Evolutionary conservation across 2,888 invertebrate species (phyloP), one percentile per base, ranked within the genome.

Genomic region (Periphyllus acericola): DNA sequence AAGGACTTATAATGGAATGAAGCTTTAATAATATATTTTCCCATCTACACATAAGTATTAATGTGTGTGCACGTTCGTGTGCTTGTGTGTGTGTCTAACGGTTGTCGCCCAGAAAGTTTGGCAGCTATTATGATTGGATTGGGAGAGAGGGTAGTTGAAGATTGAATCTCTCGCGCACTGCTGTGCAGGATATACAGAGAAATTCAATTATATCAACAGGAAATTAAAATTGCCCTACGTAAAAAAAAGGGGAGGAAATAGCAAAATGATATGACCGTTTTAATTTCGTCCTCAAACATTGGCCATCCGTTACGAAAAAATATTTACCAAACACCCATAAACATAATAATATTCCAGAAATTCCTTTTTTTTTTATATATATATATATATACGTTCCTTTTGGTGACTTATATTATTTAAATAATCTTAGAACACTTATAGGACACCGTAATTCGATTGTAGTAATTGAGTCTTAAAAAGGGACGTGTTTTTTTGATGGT

Each of bases 191-290:
- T 80, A 72, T 80, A 81, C 66, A 66, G 81, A 72, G 80, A 80
- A 87, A 87, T 87, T 87, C 87, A 87, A 87, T 87, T 87, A 87
- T 87, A 74, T 87, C 87, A 87, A 87, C 87, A 87, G 87, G 87
- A 87, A 87, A 87, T 87, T 87, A 87, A 87, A 87, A 87, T 87
- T 81, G 52, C 72, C 87, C 87, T 46, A 32, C 40, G 87, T 74
- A 36, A 80, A 87, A 76, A 66, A 40, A 80, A 40, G 5, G 21
- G 60, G 29, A 25, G 74, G 79, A 80, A 79, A 76, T 86, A 80
- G 79, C 52, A 66, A 81, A 81, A 81, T 66, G 87, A 87, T 87
- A 87, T 75, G 80, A 40, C 72, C 74, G n/a, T 87, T 87, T 80
- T 80, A 87, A 80, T 86, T 86, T 66, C 66, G 34, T 81, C 81